phyloP scores from a whole-genome alignment of 2,888 invertebrate genomes.

The Gari tellinella region DNA sequence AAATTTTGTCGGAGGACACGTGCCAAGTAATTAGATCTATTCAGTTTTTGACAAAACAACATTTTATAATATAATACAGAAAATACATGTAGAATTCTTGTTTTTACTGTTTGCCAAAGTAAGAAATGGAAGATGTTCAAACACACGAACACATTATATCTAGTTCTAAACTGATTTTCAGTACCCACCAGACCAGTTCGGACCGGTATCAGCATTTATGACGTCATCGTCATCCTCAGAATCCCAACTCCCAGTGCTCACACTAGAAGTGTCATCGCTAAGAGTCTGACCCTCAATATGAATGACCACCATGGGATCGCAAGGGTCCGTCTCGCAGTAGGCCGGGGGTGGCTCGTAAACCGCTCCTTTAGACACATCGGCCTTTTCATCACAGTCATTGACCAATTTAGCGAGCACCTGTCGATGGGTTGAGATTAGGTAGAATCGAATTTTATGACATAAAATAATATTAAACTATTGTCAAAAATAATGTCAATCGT shows the following conservation, averaged over 20 bases:
- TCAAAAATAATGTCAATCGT: slow-evolving; percentile 18
- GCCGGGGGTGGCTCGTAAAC: slow-evolving; percentile 28
- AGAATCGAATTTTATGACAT: slow-evolving; percentile 33
- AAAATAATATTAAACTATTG: slow-evolving; percentile 21
- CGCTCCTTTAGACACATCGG: slow-evolving; percentile 19
- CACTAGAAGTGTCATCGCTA: slow-evolving; percentile 25
- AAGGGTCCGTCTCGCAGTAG: slow-evolving; percentile 34
- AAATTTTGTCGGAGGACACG: too few relatives aligned
- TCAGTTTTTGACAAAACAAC: too few relatives aligned
- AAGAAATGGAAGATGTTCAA: too few relatives aligned
- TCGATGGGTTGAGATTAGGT: slow-evolving; percentile 36
- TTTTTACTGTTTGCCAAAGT: too few relatives aligned
- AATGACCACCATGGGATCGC: slow-evolving; percentile 11
- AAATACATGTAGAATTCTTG: too few relatives aligned
- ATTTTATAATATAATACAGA: too few relatives aligned
- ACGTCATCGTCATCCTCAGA: slow-evolving; percentile 27
- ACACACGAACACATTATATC: too few relatives aligned
- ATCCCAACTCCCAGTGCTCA: slow-evolving; percentile 36
- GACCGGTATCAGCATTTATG: slow-evolving; percentile 23
- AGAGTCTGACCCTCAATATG: slow-evolving; percentile 19
- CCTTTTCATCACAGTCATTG: slow-evolving; percentile 17
- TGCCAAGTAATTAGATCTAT: too few relatives aligned
- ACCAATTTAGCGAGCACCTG: slow-evolving; percentile 53
- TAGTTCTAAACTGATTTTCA: too few relatives aligned
- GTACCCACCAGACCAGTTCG: slow-evolving; percentile 57